Evolutionary conservation across 2,888 invertebrate genomes (phyloP).

Genomic region (Dicycla oo): DNA sequence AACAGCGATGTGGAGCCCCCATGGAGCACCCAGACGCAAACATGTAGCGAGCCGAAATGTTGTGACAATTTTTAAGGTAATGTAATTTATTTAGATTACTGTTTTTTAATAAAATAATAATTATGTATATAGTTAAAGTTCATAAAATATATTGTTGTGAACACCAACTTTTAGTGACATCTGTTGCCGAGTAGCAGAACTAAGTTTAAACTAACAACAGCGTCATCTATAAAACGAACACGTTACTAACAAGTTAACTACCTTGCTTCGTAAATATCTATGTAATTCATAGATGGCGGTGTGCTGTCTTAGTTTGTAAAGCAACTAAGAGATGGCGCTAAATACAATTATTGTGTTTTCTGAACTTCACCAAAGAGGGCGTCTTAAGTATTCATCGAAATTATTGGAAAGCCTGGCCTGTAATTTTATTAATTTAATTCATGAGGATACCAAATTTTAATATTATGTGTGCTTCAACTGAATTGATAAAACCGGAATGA

Average conservation of each 20-base stretch:
- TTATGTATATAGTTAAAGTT: too few species aligned
- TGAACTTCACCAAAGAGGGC: background rate
- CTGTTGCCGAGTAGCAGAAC: slow-evolving; percentile 71
- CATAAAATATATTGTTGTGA: background rate
- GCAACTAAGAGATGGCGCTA: slow-evolving; percentile 57
- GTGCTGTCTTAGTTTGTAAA: background rate
- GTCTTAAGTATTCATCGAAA: background rate
- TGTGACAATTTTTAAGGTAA: too few species aligned
- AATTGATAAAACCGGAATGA: background rate
- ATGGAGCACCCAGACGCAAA: too few species aligned
- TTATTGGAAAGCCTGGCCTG: too few species aligned
- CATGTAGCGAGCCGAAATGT: too few species aligned
- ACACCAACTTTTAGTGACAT: slow-evolving; percentile 55
- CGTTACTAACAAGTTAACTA: fast-evolving
- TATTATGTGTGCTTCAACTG: background rate
- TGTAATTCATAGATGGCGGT: slow-evolving; percentile 5
- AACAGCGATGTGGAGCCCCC: too few species aligned
- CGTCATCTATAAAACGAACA: slow-evolving; percentile 50
- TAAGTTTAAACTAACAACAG: background rate
- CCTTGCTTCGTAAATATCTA: fast-evolving
- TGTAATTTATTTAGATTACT: background rate
- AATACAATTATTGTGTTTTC: background rate
- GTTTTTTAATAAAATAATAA: too few species aligned
- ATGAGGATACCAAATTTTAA: background rate
- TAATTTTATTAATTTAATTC: too few species aligned